Conservation (phyloP, 2,797 vertebrate species). For the Pempheris klunzingeri region DNA sequence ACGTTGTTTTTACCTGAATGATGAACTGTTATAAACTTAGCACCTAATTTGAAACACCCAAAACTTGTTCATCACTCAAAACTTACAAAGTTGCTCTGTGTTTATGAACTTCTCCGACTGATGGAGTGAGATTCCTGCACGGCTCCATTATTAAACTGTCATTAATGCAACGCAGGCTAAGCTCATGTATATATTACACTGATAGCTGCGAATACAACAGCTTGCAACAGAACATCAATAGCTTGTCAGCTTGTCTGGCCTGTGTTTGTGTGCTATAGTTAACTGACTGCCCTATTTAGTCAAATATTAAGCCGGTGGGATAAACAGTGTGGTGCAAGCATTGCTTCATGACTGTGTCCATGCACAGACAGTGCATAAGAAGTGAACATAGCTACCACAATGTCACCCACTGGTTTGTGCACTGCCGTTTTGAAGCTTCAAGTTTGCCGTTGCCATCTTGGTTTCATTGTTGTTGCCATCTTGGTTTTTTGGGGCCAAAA, state of each 20-base stretch:
- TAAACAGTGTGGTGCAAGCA: constrained; percentile 14
- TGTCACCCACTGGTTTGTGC: too few species aligned
- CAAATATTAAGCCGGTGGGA: constrained; percentile 42
- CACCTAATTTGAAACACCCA: not conserved
- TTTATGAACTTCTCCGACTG: constrained; percentile 32
- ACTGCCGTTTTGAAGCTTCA: too few species aligned
- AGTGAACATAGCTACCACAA: too few species aligned
- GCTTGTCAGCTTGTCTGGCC: constrained; percentile 5
- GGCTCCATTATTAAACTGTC: constrained; percentile 14
- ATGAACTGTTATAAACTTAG: not conserved
- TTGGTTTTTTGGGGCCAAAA: too few species aligned
- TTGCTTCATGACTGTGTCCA: too few species aligned
- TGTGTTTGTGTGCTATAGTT: constrained; percentile 26
- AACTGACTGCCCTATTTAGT: constrained; percentile 55
- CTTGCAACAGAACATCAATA: constrained; percentile 32
- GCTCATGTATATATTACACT: constrained; percentile 35
- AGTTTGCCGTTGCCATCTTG: too few species aligned
- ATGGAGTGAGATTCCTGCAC: constrained; percentile 35
- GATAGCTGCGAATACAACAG: constrained; percentile 19
- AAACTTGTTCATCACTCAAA: constrained; percentile 17
- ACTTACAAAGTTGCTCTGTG: constrained; percentile 14
- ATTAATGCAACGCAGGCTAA: constrained; percentile 12
- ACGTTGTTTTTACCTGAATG: not conserved
- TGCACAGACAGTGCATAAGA: too few species aligned
- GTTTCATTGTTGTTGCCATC: too few species aligned